These are phyloP conservation scores for Branchinecta lynchi DNA, from an alignment of 1,140 invertebrate species.

Conservation along the genomic window DNA sequence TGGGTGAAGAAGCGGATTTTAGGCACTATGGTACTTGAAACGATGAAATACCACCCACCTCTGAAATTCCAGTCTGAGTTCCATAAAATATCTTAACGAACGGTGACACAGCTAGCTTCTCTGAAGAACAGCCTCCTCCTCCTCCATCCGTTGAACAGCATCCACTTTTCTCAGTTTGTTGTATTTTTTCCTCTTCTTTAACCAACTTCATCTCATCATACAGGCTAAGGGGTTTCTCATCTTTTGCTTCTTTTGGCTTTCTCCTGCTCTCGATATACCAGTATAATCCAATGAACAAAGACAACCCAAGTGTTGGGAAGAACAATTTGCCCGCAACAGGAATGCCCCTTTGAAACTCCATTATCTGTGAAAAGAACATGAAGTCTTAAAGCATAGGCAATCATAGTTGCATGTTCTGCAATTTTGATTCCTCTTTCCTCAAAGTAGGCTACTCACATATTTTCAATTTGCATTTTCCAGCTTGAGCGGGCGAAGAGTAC, in stretches of 20 bases:
- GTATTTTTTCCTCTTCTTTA: slow-evolving; percentile 4
- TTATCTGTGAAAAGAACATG: neutral
- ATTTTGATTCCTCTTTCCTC: no score
- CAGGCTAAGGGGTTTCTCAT: neutral
- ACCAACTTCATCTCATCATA: slow-evolving; percentile 11
- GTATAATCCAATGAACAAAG: slow-evolving; percentile 13
- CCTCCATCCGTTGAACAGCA: slow-evolving; percentile 19
- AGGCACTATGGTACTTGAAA: neutral
- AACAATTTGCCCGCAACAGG: slow-evolving; percentile 22
- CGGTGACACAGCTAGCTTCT: slow-evolving; percentile 16
- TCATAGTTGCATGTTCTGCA: no score
- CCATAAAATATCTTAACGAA: slow-evolving; percentile 32
- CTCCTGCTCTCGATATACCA: slow-evolving; percentile 10
- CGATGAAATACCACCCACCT: slow-evolving; percentile 26
- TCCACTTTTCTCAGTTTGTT: slow-evolving; percentile 14
- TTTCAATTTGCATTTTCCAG: no score
- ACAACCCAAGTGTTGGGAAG: slow-evolving; percentile 19
- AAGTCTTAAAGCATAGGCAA: no score
- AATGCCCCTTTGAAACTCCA: slow-evolving; percentile 22
- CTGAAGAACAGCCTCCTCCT: slow-evolving; percentile 17
- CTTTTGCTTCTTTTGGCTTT: neutral
- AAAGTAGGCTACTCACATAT: no score
- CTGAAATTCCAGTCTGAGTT: slow-evolving; percentile 33
- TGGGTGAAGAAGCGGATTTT: neutral
- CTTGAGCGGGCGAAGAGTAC: no score